These are phyloP conservation scores for Ectropis crepuscularia DNA, from an alignment of 2,888 invertebrate genomes.

Conservation along the genomic window DNA sequence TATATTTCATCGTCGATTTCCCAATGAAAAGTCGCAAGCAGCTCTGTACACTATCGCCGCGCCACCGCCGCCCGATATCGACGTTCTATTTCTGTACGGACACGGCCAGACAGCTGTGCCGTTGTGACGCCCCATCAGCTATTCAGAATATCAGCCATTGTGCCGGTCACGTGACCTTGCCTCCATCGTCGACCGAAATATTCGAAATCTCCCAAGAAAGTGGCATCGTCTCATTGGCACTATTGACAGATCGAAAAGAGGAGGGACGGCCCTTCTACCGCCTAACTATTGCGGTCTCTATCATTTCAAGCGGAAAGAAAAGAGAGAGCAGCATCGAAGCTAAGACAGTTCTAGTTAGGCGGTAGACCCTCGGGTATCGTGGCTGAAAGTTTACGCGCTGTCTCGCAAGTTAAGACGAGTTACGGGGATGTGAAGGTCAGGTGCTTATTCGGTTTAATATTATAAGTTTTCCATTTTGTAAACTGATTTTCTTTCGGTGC, in stretches of 20 bases:
- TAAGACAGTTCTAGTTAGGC: no score
- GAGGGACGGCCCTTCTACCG: no score
- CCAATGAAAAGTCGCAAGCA: conserved; percentile 35
- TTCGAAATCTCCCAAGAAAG: conserved; percentile 27
- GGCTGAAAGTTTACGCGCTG: neutral
- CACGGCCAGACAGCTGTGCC: conserved; percentile 57
- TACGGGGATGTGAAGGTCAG: neutral
- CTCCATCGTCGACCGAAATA: conserved; percentile 40
- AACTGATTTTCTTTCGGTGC: no score
- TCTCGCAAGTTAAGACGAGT: neutral
- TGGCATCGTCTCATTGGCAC: conserved; percentile 20
- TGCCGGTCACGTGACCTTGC: conserved; percentile 54
- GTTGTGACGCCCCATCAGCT: conserved; percentile 61
- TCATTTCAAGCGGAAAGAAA: no score
- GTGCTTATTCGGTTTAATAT: neutral
- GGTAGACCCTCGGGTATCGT: conserved; percentile 3
- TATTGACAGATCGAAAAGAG: conserved; percentile 14
- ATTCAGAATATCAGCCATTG: conserved; percentile 60
- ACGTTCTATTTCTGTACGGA: conserved; percentile 63
- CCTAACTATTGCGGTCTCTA: no score
- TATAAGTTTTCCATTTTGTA: no score
- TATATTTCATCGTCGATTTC: conserved; percentile 21
- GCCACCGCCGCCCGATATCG: conserved; percentile 51
- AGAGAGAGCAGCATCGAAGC: no score
- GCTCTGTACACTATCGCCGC: conserved; percentile 32